phyloP scores from a whole-genome alignment of 2,888 invertebrate species.

The Agrochola circellaris region DNA sequence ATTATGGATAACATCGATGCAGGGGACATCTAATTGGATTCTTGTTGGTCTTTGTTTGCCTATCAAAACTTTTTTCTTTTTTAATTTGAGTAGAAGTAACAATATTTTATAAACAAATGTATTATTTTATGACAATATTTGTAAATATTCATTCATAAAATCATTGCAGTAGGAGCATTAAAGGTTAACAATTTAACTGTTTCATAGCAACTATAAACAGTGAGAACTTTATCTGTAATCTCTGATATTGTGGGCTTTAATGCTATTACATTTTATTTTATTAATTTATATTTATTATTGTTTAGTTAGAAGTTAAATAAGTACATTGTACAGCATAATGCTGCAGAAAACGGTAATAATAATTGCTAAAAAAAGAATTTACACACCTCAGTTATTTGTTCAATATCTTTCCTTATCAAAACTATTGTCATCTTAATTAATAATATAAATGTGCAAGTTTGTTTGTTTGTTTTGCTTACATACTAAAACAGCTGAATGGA shows the following conservation, averaged over 20 bases:
- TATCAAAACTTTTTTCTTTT: neutral
- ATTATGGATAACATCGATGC: neutral
- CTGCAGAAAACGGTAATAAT: neutral
- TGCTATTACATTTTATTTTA: neutral
- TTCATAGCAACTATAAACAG: constrained; percentile 46
- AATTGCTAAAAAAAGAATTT: neutral
- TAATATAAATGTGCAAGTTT: too few relatives aligned
- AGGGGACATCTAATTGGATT: constrained; percentile 41
- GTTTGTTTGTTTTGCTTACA: too few relatives aligned
- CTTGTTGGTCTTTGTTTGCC: constrained; percentile 21
- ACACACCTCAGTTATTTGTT: neutral
- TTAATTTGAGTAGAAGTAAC: neutral
- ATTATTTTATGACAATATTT: neutral
- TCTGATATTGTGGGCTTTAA: constrained; percentile 26
- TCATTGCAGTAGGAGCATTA: neutral
- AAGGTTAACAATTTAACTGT: neutral
- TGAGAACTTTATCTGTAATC: constrained; percentile 22
- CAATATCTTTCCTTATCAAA: constrained; percentile 9
- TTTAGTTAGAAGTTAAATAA: neutral
- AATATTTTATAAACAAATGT: neutral
- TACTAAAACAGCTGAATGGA: too few relatives aligned
- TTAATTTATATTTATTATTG: constrained; percentile 9
- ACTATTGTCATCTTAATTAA: neutral
- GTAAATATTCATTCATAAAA: neutral
- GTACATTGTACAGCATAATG: too few relatives aligned